Evolutionary conservation across 2,797 vertebrate species (phyloP).

Genomic region (Chaetophractus vellerosus): DNA sequence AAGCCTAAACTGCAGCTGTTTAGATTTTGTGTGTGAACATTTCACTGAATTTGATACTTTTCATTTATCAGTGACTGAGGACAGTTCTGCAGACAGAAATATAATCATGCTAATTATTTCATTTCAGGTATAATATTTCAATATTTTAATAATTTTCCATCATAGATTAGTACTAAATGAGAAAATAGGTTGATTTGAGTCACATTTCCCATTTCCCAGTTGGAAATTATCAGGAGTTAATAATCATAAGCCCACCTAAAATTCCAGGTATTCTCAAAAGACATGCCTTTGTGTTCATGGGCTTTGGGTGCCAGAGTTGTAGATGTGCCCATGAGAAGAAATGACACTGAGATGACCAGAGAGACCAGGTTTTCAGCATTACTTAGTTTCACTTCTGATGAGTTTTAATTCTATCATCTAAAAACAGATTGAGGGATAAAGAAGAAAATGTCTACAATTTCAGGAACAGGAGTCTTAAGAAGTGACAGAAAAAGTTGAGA

Average conservation of each 20-base stretch:
- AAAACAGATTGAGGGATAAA: background rate
- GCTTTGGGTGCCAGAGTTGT: background rate
- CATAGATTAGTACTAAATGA: background rate
- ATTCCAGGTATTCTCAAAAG: background rate
- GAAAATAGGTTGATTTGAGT: background rate
- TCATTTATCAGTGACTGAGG: background rate
- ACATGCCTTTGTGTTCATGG: background rate
- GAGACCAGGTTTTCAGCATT: background rate
- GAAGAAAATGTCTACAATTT: background rate
- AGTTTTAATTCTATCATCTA: background rate
- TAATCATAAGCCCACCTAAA: background rate
- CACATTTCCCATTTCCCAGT: background rate
- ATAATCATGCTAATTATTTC: background rate
- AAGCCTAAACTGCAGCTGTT: background rate
- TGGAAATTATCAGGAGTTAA: background rate
- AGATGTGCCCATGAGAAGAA: background rate
- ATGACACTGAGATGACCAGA: background rate
- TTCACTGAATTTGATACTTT: background rate
- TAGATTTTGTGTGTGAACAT: background rate
- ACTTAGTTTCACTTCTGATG: background rate
- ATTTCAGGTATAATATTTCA: background rate
- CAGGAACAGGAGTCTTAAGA: background rate
- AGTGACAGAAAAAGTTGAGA: background rate
- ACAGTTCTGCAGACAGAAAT: slow-evolving; percentile 24
- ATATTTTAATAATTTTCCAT: background rate